A percentile compares a stretch with the other conserved stretches of the same genome.
Evolutionary conservation across 2,113 vertebrate species (phyloP).

Genomic region (Otus sunia): DNA sequence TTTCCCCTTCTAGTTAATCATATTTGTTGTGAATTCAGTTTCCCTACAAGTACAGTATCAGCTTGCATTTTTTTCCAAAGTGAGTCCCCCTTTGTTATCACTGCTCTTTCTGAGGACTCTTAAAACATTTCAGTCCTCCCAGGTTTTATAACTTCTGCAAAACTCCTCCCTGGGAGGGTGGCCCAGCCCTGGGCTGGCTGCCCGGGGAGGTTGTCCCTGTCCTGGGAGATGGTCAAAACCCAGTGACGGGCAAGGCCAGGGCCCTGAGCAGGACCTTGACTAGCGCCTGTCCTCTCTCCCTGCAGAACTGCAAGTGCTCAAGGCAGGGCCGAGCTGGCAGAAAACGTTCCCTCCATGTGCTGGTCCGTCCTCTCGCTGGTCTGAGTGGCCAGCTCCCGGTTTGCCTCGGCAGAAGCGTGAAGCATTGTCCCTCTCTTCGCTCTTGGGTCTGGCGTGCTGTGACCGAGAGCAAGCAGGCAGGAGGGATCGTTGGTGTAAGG

Average conservation of each 20-base stretch:
- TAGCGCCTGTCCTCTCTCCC: neutral
- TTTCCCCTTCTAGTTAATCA: neutral
- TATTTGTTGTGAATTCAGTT: neutral
- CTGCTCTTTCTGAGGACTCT: neutral
- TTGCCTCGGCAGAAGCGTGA: neutral
- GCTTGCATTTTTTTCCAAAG: neutral
- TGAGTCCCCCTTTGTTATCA: neutral
- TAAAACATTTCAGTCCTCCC: neutral
- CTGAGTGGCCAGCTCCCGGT: neutral
- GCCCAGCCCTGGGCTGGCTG: neutral
- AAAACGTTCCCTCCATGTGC: neutral
- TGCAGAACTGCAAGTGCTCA: neutral
- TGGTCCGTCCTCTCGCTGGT: neutral
- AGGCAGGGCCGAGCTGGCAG: neutral
- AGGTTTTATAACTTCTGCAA: neutral
- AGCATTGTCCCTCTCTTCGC: neutral
- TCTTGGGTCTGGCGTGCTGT: neutral
- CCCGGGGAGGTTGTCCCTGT: fast-evolving
- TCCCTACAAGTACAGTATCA: neutral
- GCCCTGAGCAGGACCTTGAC: neutral
- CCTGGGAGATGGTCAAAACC: neutral
- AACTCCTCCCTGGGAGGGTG: neutral
- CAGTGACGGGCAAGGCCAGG: neutral
- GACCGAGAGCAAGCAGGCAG: neutral
- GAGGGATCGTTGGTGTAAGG: neutral